phyloP scores from a whole-genome alignment of 2,113 vertebrate species.

The Pseudonaja textilis region DNA sequence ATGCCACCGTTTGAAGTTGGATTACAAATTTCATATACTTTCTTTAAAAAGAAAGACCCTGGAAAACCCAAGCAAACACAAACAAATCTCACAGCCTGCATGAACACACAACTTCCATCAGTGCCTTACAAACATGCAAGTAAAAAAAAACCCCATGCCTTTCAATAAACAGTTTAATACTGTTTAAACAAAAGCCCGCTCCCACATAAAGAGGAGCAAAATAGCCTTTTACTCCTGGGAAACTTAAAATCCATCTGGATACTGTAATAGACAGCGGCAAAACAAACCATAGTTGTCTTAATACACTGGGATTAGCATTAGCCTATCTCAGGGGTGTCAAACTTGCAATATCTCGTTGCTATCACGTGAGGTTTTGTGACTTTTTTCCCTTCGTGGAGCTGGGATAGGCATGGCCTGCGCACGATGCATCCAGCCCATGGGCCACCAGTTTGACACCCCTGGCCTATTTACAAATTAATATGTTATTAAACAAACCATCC shows the following conservation, averaged over 20 bases:
- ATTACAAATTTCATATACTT: not conserved
- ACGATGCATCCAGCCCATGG: too few relatives aligned
- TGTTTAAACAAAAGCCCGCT: not conserved
- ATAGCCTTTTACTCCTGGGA: not conserved
- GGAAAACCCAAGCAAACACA: not conserved
- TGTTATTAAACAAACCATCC: not conserved
- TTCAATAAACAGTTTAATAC: not conserved
- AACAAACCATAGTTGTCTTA: not conserved
- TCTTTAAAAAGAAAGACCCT: not conserved
- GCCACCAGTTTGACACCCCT: too few relatives aligned
- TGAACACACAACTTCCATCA: not conserved
- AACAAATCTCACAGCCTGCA: not conserved
- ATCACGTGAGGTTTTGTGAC: too few relatives aligned
- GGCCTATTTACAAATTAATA: not conserved
- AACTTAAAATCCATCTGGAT: not conserved
- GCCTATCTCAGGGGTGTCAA: too few relatives aligned
- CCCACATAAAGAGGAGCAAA: not conserved
- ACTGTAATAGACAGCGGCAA: not conserved
- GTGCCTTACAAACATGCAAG: not conserved
- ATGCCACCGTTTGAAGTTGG: not conserved
- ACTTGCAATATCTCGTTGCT: fast-evolving
- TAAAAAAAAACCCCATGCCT: not conserved
- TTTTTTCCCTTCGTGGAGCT: too few relatives aligned
- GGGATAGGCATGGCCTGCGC: too few relatives aligned
- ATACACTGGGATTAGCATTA: not conserved